Evolutionary conservation across 2,797 vertebrate species (phyloP).

Genomic region (Chelon auratus): DNA sequence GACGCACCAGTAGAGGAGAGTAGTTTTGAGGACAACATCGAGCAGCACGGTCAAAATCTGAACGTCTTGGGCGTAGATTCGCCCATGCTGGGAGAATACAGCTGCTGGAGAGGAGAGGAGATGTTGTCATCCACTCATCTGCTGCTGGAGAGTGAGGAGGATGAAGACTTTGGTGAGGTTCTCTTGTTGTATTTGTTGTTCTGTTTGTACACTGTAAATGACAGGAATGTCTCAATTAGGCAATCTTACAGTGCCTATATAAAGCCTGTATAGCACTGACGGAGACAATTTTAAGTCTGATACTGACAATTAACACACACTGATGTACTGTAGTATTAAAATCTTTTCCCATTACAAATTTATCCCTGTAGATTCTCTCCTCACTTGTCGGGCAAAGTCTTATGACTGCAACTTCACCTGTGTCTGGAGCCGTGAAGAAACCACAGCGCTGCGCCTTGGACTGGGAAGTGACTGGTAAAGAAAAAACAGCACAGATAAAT

Average conservation of each 20-base stretch:
- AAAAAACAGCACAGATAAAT: neutral
- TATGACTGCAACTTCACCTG: conserved; percentile 82
- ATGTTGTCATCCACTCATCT: conserved; percentile 70
- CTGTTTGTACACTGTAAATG: neutral
- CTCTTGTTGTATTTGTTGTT: neutral
- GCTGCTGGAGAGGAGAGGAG: conserved; percentile 67
- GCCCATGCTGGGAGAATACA: conserved; percentile 73
- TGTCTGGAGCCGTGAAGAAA: conserved; percentile 17
- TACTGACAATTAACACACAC: neutral
- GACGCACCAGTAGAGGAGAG: fast-evolving
- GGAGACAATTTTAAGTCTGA: neutral
- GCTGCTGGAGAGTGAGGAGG: conserved; percentile 54
- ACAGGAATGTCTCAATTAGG: neutral
- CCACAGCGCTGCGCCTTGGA: conserved; percentile 67
- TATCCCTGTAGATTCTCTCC: conserved; percentile 60
- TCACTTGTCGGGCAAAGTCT: conserved; percentile 78
- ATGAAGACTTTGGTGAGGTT: conserved; percentile 54
- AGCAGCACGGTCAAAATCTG: conserved; percentile 28
- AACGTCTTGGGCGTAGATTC: neutral
- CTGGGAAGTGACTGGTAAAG: conserved; percentile 75
- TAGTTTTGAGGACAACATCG: fast-evolving
- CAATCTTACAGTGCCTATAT: neutral
- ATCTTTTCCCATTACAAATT: neutral
- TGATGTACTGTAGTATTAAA: neutral
- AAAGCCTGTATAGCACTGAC: neutral